phyloP scores from a whole-genome alignment of 2,888 invertebrate genomes.

The Imbricaverruca yamaguchii region DNA sequence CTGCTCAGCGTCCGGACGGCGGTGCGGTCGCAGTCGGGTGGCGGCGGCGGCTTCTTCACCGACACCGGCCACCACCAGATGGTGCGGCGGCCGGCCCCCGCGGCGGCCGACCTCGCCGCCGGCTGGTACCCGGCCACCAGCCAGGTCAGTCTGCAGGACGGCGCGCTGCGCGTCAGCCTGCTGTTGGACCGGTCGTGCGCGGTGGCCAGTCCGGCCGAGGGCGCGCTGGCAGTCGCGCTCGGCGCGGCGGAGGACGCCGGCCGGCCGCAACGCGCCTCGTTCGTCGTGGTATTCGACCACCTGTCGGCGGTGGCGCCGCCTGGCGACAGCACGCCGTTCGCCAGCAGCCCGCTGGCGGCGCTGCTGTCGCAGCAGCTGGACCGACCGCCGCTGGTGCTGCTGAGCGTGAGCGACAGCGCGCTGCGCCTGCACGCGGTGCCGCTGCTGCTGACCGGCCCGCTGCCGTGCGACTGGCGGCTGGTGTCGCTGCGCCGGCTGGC shows the following conservation, averaged over 20 bases:
- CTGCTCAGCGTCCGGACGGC: constrained; percentile 85
- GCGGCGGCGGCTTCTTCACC: constrained; percentile 60
- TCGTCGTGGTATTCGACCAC: constrained; percentile 63
- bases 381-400: constrained; percentile 69
- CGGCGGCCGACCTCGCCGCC: constrained; percentile 76
- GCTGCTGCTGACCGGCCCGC: constrained; percentile 2
- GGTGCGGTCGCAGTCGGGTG: constrained; percentile 56
- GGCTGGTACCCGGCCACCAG: constrained; percentile 91
- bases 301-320: constrained; percentile 35
- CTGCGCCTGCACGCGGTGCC: constrained; percentile 36
- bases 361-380: constrained; percentile 66
- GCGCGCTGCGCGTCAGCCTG: constrained; percentile 56
- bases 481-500: constrained; percentile 34
- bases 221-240: constrained; percentile 89
- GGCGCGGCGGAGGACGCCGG: constrained; percentile 93
- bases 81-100: constrained; percentile 70
- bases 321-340: constrained; percentile 45
- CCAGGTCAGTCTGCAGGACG: constrained; percentile 31
- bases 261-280: constrained; percentile 66
- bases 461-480: constrained; percentile 52
- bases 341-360: constrained; percentile 62
- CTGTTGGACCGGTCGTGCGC: constrained; percentile 86
- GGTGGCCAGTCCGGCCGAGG: constrained; percentile 74
- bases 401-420: constrained; percentile 53
- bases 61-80: constrained; percentile 92